Percentiles rank a stretch among this genome's conserved stretches.
These are phyloP conservation scores for Hypselothyrea guttata DNA, from an alignment of 2,888 invertebrate genomes.

Conservation along the genomic window DNA sequence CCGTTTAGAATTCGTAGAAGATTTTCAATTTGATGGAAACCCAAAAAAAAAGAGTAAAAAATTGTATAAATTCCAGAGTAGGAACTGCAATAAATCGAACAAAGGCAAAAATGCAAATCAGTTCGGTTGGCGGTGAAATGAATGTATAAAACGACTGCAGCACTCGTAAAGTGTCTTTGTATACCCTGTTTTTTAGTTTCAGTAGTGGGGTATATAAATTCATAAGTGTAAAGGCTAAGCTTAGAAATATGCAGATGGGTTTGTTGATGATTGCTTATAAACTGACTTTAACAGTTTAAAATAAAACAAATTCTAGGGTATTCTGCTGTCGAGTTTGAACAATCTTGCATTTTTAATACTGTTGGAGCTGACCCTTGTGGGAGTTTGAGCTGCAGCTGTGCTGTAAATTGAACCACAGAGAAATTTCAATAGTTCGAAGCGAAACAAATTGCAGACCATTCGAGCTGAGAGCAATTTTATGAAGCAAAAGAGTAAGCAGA, in stretches of 20 bases:
- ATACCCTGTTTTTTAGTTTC: constrained; percentile 21
- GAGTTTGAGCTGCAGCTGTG: too few relatives aligned
- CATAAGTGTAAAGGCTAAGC: too few relatives aligned
- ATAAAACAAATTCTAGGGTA: not conserved
- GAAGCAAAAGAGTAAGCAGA: not conserved
- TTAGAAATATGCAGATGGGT: too few relatives aligned
- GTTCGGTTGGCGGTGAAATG: constrained; percentile 8
- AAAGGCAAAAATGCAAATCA: constrained; percentile 65
- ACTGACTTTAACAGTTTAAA: too few relatives aligned
- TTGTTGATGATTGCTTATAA: too few relatives aligned
- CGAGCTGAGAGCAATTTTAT: constrained; percentile 3
- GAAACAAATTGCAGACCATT: not conserved
- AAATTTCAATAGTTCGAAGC: not conserved
- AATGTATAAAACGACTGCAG: constrained; percentile 22
- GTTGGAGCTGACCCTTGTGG: constrained; percentile 5
- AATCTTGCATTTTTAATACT: not conserved
- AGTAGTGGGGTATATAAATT: too few relatives aligned
- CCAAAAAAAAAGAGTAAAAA: constrained; percentile 22
- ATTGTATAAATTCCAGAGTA: constrained; percentile 50
- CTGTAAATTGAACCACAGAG: constrained; percentile 1
- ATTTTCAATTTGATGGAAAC: constrained; percentile 28
- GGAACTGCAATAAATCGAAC: constrained; percentile 67
- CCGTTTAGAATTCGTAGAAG: constrained; percentile 1
- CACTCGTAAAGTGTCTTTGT: constrained; percentile 26
- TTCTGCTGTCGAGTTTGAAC: not conserved